phyloP scores from a whole-genome alignment of 1,140 invertebrate genomes.

The Chionoecetes opilio region DNA sequence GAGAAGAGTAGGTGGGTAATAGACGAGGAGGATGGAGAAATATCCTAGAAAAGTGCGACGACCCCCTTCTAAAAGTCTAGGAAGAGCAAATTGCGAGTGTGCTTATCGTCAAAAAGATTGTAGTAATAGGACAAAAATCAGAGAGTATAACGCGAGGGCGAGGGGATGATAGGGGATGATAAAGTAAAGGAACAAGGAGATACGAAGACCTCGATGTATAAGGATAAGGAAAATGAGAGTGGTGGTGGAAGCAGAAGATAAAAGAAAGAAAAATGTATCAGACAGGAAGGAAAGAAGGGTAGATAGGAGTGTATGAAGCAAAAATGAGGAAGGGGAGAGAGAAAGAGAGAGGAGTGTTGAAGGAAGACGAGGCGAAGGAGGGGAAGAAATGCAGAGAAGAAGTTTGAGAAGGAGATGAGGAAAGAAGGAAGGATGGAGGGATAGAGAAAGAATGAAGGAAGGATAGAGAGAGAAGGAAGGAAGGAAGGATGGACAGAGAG shows the following conservation, averaged over 20 bases:
- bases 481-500: too few species aligned
- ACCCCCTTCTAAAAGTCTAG: not conserved
- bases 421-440: too few species aligned
- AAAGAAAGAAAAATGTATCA: conserved; percentile 31
- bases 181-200: conserved; percentile 13
- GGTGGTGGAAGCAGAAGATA: conserved; percentile 6
- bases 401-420: too few species aligned
- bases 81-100: not conserved
- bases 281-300: not conserved
- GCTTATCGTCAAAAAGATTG: not conserved
- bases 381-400: not conserved
- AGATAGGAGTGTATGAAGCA: conserved; percentile 16
- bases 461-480: too few species aligned
- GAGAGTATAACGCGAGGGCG: not conserved
- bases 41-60: not conserved
- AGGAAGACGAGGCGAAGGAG: not conserved
- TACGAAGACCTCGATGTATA: conserved; percentile 7
- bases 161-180: not conserved
- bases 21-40: not conserved
- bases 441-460: too few species aligned
- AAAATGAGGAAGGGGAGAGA: conserved; percentile 19
- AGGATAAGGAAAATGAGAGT: conserved; percentile 17
- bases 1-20: not conserved
- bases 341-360: not conserved
- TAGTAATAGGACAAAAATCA: not conserved